Base-by-base conservation (phyloP, 1,140 invertebrate genomes). In the Caenorhabditis tropicalis region DNA sequence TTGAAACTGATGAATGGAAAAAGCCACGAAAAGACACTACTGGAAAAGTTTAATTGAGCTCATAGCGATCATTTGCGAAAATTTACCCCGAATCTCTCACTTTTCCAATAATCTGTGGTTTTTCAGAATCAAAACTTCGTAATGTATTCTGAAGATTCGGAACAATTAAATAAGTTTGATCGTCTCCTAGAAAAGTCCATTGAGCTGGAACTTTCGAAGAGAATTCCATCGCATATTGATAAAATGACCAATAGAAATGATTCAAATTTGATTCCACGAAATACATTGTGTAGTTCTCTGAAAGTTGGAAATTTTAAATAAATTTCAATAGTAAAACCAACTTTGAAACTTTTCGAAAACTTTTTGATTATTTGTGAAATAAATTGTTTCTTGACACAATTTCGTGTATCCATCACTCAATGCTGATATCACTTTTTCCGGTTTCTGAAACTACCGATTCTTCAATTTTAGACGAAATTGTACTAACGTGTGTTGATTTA, bases 91-190 rank as follows among this genome's bases (percentile, higher is more conserved):
- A 43, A 74, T 74, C 65, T 43, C 29, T n/a, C 7, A 74, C 65
- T 43, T 74, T 74, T 43, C 65, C 65, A 7, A 74, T n/a, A 24
- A 74, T 21, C 16, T 43, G 36, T 27, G 65, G 65, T 2, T 43
- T 74, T 24, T 74, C 65, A 7, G 65, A 46, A 74, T 74, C 65
- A 46, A 74, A 74, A 10, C 2, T 24, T 0, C 10, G 16, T 6
- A 74, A 36, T 1, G n/a, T 21, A 43, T 74, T 74, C 43, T 12
- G 36, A 46, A 74, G 65, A 24, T 74, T 74, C 24, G 65, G 65
- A 74, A 74, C 65, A 21, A 74, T 74, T 24, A 74, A 43, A 74
- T 74, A 74, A 21, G 65, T 74, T 43, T 74, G 65, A 43, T 74
- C 65, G 12, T 74, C 65, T 21, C 65, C 65, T 19, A 74, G 10